phyloP scores from a whole-genome alignment of 2,888 invertebrate genomes.

The Lepidochitona cinerea region DNA sequence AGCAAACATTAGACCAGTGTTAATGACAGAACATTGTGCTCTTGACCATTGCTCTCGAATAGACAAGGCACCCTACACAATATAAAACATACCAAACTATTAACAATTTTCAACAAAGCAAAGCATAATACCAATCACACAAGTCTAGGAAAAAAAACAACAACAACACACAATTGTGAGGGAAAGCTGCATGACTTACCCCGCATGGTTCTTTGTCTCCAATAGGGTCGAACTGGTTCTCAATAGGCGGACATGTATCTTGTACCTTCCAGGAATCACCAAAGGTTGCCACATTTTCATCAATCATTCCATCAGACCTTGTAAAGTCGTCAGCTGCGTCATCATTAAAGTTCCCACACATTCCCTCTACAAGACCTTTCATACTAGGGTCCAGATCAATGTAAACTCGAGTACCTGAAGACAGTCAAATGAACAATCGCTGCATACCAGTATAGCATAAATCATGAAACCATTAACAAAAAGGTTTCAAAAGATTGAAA shows the following conservation, averaged over 20 bases:
- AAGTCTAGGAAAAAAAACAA: neutral
- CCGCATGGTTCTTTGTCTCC: neutral
- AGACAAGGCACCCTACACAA: slow-evolving; percentile 22
- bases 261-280: slow-evolving; percentile 87
- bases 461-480: too few relatives aligned
- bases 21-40: slow-evolving; percentile 76
- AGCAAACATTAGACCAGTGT: slow-evolving; percentile 75
- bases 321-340: slow-evolving; percentile 82
- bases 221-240: neutral
- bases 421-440: neutral
- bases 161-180: too few relatives aligned
- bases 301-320: slow-evolving; percentile 74
- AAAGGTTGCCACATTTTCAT: slow-evolving; percentile 78
- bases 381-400: slow-evolving; percentile 19
- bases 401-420: slow-evolving; percentile 56
- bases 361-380: slow-evolving; percentile 77
- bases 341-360: slow-evolving; percentile 90
- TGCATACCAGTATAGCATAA: too few relatives aligned
- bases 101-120: too few relatives aligned
- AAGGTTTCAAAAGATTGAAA: too few relatives aligned
- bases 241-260: slow-evolving; percentile 71
- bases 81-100: slow-evolving; percentile 71
- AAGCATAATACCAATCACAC: too few relatives aligned
- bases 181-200: slow-evolving; percentile 3
- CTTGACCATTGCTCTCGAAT: slow-evolving; percentile 78